A percentile compares a stretch with the other conserved stretches of the same genome.
These are phyloP conservation scores for Melanerpes formicivorus DNA, from an alignment of 2,113 vertebrate species.

Conservation along the genomic window DNA sequence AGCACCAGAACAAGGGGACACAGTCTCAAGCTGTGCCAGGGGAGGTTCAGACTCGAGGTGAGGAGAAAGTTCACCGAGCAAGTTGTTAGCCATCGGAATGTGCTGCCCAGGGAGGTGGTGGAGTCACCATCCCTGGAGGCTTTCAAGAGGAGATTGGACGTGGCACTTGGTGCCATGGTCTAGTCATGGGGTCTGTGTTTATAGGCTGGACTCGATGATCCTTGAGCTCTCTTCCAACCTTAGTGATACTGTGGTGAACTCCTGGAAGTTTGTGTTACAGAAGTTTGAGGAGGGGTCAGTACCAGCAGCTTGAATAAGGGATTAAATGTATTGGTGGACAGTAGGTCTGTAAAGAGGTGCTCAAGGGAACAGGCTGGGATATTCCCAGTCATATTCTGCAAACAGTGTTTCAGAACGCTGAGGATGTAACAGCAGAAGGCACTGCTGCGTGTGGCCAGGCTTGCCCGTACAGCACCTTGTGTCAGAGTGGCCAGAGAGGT, in stretches of 20 bases:
- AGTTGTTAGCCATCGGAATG: too few relatives aligned
- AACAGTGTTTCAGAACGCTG: not conserved
- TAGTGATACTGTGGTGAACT: not conserved
- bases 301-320: conserved; percentile 19
- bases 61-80: too few relatives aligned
- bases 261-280: not conserved
- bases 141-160: too few relatives aligned
- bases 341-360: not conserved
- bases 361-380: not conserved
- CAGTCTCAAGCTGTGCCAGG: too few relatives aligned
- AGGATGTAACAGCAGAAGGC: not conserved
- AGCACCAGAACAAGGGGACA: too few relatives aligned
- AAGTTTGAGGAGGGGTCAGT: not conserved
- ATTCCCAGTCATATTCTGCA: not conserved
- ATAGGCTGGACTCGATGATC: too few relatives aligned
- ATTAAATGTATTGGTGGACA: not conserved
- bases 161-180: too few relatives aligned
- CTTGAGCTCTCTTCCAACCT: too few relatives aligned
- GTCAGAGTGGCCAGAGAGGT: not conserved
- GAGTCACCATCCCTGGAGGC: too few relatives aligned
- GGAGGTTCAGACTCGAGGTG: too few relatives aligned
- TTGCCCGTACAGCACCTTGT: not conserved
- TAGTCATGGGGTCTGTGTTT: too few relatives aligned
- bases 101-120: too few relatives aligned
- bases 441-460: not conserved